Base-by-base conservation (phyloP, 1,140 invertebrate genomes). In the Calosoma granatense region DNA sequence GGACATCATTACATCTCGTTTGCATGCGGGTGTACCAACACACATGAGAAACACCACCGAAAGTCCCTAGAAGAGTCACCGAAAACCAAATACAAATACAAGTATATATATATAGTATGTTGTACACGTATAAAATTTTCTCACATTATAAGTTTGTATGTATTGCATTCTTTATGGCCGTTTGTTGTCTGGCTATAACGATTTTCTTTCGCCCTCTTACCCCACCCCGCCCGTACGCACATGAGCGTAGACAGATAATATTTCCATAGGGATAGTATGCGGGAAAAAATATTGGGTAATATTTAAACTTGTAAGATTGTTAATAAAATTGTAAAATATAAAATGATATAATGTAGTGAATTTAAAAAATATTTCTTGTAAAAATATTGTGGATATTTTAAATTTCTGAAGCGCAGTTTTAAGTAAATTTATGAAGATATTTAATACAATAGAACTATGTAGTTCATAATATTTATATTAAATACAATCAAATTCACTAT, bases 81-180 rank as follows among this genome's bases (percentile, higher is more conserved):
- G n/a, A 47, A 47, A 47, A 47, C 15, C 17, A 47, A n/a, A n/a
- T n/a, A n/a, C n/a, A n/a, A n/a, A n/a, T n/a, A 47, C 41, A 17
- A 47, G 17, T 12, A 47, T 12, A 47, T 36, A 6, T 47, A 47
- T 17, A 47, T 47, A 9, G 41, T 47, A 47, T 47, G 9, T 47
- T 47, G 41, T 47, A 47, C 41, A 47, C 41, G 41, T 47, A 47
- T 47, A 47, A 47, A 47, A 47, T 12, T 47, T 47, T 47, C 41
- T 47, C 41, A 47, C 41, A 47, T 47, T 47, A 47, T 47, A 47
- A 47, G 41, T 47, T 47, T 47, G 41, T 47, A 47, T 47, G 41
- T 47, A 47, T 47, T 47, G 41, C 41, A 47, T 47, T 47, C 41
- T 47, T 47, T 47, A 47, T 47, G 41, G 41, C 41, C 41, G 41